phyloP scores from a whole-genome alignment of 2,113 vertebrate species.

The Pogona vitticeps region DNA sequence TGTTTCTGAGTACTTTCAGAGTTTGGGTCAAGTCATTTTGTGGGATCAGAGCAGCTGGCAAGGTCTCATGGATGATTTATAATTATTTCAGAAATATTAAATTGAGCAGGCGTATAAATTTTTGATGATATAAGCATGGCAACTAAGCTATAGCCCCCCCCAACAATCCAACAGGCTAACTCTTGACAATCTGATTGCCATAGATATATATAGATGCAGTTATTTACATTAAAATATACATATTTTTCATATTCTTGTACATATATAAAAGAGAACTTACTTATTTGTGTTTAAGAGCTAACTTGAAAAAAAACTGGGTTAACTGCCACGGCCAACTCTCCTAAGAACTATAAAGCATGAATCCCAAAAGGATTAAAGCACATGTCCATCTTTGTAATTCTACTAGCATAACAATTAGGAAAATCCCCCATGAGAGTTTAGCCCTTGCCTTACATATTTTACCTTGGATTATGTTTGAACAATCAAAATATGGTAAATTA shows the following conservation, averaged over 20 bases:
- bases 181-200: constrained; percentile 14
- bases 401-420: constrained; percentile 3
- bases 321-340: not conserved
- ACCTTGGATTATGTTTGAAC: not conserved
- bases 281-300: not conserved
- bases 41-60: constrained; percentile 70
- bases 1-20: constrained; percentile 71
- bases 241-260: constrained; percentile 16
- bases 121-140: constrained; percentile 49
- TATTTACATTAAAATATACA: constrained; percentile 17
- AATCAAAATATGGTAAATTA: not conserved
- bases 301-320: not conserved
- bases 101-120: constrained; percentile 65
- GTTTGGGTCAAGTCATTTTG: constrained; percentile 65
- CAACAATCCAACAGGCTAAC: not conserved
- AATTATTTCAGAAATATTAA: constrained; percentile 69
- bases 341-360: not conserved
- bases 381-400: constrained; percentile 33
- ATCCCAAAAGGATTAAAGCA: not conserved
- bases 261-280: not conserved
- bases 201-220: not conserved
- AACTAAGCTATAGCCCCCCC: constrained; percentile 26
- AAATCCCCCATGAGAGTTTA: constrained; percentile 21
- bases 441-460: not conserved
- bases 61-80: constrained; percentile 62